Evolutionary conservation across 2,888 invertebrate genomes (phyloP), one percentile per base, ranked within the genome.

Genomic region (Marasmarcha lunaedactyla): DNA sequence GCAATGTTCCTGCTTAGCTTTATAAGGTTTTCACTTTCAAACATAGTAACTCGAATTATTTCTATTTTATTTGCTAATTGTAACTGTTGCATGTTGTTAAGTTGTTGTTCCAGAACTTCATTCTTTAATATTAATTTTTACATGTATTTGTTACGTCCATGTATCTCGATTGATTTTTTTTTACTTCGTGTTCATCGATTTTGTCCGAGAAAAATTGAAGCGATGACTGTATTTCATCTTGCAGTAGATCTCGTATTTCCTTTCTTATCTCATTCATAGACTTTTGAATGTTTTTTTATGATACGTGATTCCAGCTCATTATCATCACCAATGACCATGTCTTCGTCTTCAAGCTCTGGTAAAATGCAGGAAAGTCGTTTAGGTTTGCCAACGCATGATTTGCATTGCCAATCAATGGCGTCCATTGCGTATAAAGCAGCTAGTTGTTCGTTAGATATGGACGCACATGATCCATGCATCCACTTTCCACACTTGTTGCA

Each of bases 331-430:
- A 13, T 14, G 6, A 10, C 9, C 6, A 6, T 15, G 2, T 34
- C 26, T n/a, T 35, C 34, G n/a, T 25, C 15, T 13, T 26, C 40
- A 1, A 7, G 6, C 9, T 39, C 39, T 1, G 39, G 27, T 12
- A 35, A 9, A 11, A 40, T 37, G 12, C 11, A n/a, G 10, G 36
- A 36, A 11, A 37, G 7, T 1, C 37, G 26, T 34, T 40, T 36
- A 7, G 26, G 33, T 36, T 33, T 39, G 13, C 40, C 37, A 14
- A n/a, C 15, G 26, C 40, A 40, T 1, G 27, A 7, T 9, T 14
- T 15, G 26, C 40, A 40, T 37, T 40, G 36, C 40, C 42, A 42
- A 4, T 38, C 38, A 1, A 36, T 38, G 2, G 36, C 25, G 1
- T 38, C 42, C 7, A 33, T 42, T 5, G 10, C 15, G 14, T n/a